These are phyloP conservation scores for Drosophila austrosaltans DNA, from an alignment of 2,888 invertebrate genomes.

Conservation along the genomic window DNA sequence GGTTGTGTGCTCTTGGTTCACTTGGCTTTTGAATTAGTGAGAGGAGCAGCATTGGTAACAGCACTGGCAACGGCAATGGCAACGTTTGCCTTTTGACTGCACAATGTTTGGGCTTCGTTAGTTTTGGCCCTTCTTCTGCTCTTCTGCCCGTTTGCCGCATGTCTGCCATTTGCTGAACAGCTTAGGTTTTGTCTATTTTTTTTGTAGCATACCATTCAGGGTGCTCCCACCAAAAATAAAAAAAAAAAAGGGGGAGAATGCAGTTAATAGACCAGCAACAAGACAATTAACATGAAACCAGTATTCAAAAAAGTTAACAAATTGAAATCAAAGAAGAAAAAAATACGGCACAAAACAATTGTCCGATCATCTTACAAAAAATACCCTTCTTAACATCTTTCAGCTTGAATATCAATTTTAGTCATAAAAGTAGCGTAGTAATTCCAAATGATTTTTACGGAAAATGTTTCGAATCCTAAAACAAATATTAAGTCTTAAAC, in stretches of 20 bases:
- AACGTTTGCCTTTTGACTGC: conserved; percentile 74
- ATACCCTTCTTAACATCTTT: not conserved
- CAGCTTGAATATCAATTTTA: not conserved
- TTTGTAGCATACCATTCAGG: conserved; percentile 7
- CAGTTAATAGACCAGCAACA: conserved; percentile 61
- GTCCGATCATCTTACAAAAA: too few relatives aligned
- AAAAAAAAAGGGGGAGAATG: conserved; percentile 15
- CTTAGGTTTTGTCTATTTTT: conserved; percentile 23
- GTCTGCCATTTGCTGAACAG: conserved; percentile 41
- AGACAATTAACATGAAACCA: conserved; percentile 49
- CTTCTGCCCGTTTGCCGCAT: not conserved
- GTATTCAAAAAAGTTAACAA: conserved; percentile 9
- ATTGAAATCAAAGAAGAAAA: not conserved
- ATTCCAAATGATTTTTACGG: too few relatives aligned
- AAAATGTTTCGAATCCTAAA: not conserved
- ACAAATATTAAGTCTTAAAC: too few relatives aligned
- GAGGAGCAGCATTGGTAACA: not conserved
- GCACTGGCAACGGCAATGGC: conserved; percentile 3
- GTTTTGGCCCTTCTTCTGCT: conserved; percentile 39
- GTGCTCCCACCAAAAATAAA: not conserved
- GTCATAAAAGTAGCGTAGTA: too few relatives aligned
- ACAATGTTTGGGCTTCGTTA: conserved; percentile 77
- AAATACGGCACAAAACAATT: not conserved
- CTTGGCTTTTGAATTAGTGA: conserved; percentile 72
- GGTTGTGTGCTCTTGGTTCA: conserved; percentile 60